Evolutionary conservation across 2,888 invertebrate genomes (phyloP), one percentile per base, ranked within the genome.

Genomic region (Tigriopus californicus): DNA sequence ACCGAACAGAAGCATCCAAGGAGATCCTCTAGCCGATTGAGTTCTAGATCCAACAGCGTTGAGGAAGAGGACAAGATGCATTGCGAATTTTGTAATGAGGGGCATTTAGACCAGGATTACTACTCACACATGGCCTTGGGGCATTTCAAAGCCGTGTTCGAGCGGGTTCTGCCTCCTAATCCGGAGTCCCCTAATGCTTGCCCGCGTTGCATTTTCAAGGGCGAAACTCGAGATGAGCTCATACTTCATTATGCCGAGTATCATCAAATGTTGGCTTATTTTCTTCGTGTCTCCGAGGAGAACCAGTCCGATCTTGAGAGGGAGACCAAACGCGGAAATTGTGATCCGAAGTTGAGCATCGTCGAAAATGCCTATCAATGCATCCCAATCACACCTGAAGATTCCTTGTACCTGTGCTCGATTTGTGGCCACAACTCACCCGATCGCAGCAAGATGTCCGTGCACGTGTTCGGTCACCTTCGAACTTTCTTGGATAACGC

Each of bases 81-180:
- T 56, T 56, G 56, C 25, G 42, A 56, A 6, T 56, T 46, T 5
- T 56, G 56, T 25, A 11, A n/a, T 6, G 46, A 56, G 22, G 56
- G 56, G 8, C 44, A 25, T 24, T 12, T 46, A n/a, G 46, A 18
- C 15, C n/a, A 46, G 12, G 44, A 56, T n/a, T 56, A 46, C 20
- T 46, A 42, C 25, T n/a, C 42, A 44, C 56, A 56, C 46, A 56
- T 56, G 56, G 41, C 56, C 20, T 44, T 56, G 13, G 42, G 44
- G 11, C 56, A 56, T 24, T 46, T 56, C 22, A 18, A 15, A 24
- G 46, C 42, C n/a, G 20, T 44, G 1, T 44, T 56, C 22, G 42
- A 46, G 11, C 22, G 46, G 6, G 6, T 22, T 42, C 46, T 56
- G 12, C 56, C 56, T 46, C 10, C 18, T 11, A 13, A 18, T 22